Evolutionary conservation across 2,113 vertebrate genomes (phyloP).

Genomic region (Bubo bubo): DNA sequence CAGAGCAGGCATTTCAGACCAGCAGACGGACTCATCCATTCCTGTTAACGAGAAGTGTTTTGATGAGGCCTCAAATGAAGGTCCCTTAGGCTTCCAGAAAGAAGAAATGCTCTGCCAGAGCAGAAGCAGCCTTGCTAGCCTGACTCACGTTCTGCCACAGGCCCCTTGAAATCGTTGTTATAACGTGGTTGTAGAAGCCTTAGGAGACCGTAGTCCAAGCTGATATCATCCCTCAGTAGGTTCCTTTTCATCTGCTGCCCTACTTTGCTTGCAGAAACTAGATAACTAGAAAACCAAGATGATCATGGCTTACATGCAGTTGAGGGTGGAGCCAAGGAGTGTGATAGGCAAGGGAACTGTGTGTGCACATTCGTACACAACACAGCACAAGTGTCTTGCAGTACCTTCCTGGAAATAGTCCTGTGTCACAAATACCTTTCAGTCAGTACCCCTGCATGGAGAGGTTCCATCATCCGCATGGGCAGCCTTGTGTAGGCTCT

Average conservation of each 20-base stretch:
- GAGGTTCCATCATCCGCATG: background rate
- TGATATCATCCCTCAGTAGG: background rate
- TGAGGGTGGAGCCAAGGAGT: background rate
- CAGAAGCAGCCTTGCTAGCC: background rate
- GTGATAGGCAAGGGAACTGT: background rate
- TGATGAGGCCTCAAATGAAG: background rate
- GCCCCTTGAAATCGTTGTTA: too few relatives aligned
- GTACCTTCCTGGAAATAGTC: background rate
- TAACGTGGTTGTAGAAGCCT: background rate
- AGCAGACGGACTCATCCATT: background rate
- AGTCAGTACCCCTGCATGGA: rapidly evolving
- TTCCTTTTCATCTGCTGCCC: background rate
- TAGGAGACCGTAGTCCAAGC: background rate
- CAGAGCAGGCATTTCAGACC: background rate
- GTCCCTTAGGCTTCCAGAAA: background rate
- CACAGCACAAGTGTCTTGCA: too few relatives aligned
- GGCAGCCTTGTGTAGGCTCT: too few relatives aligned
- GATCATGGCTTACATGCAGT: background rate
- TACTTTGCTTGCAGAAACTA: background rate
- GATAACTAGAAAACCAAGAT: background rate
- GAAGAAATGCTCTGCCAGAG: background rate
- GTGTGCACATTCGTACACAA: too few relatives aligned
- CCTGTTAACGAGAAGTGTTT: background rate
- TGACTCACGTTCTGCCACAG: background rate
- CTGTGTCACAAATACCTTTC: too few relatives aligned